Conservation (phyloP, 2,888 invertebrate genomes). For the Tenodera sinensis region DNA sequence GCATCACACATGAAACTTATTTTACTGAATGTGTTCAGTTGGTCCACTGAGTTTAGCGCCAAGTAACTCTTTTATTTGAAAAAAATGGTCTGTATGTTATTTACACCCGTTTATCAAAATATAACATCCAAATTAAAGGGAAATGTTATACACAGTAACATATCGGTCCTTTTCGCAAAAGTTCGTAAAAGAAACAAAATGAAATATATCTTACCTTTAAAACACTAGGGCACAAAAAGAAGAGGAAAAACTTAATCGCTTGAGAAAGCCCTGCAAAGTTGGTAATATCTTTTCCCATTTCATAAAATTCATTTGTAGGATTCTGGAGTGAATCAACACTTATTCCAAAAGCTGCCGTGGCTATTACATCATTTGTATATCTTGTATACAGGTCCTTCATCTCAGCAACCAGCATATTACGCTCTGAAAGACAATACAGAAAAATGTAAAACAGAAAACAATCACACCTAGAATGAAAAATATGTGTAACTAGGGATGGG, state of each 20-base stretch:
- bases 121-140: too few relatives aligned
- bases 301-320: constrained; percentile 54
- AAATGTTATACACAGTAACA: too few relatives aligned
- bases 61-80: too few relatives aligned
- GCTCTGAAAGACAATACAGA: background rate
- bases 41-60: too few relatives aligned
- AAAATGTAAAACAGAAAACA: background rate
- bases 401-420: constrained; percentile 39
- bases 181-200: too few relatives aligned
- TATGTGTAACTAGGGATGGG: too few relatives aligned
- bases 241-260: constrained; percentile 31
- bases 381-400: constrained; percentile 50
- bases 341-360: constrained; percentile 55
- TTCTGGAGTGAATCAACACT: constrained; percentile 53
- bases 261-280: constrained; percentile 18
- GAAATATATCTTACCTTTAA: constrained; percentile 7
- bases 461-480: too few relatives aligned
- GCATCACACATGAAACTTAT: too few relatives aligned
- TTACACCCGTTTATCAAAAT: too few relatives aligned
- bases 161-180: too few relatives aligned
- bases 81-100: too few relatives aligned
- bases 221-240: background rate
- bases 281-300: constrained; percentile 37
- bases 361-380: constrained; percentile 58
- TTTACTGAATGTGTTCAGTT: too few relatives aligned